A percentile compares a stretch with the other conserved stretches of the same genome.
Evolutionary conservation across 2,113 vertebrate genomes (phyloP).

Genomic region (Turdus rufiventris): DNA sequence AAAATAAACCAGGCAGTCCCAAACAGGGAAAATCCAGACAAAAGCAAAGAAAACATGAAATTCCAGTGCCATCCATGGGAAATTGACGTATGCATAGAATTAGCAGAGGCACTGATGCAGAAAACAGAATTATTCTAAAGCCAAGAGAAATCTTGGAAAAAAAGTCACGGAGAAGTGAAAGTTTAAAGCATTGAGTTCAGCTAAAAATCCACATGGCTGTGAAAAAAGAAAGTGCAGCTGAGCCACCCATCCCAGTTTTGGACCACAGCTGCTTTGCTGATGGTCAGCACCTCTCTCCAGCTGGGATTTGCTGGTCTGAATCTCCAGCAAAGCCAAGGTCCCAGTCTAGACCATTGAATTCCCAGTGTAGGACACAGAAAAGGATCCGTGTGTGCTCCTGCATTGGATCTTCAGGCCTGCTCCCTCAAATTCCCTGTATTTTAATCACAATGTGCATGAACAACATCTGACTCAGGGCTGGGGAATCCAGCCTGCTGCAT

Average conservation of each 20-base stretch:
- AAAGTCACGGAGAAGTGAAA: background rate
- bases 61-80: slow-evolving; percentile 4
- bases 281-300: background rate
- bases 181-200: background rate
- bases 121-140: slow-evolving; percentile 12
- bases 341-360: background rate
- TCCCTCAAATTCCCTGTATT: background rate
- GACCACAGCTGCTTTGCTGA: background rate
- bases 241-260: background rate
- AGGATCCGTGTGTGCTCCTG: background rate
- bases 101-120: background rate
- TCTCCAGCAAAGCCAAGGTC: background rate
- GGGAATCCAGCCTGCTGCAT: background rate
- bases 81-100: background rate
- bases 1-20: background rate
- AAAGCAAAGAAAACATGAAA: background rate
- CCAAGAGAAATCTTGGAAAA: background rate
- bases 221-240: background rate
- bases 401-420: background rate
- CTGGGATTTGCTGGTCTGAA: background rate
- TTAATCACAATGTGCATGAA: background rate
- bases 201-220: background rate
- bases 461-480: background rate
- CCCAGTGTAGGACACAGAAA: background rate
- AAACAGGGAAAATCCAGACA: background rate